A percentile compares a stretch with the other conserved stretches of the same genome.
Conservation (phyloP, 2,797 vertebrate genomes). For the Malurus leucopterus region DNA sequence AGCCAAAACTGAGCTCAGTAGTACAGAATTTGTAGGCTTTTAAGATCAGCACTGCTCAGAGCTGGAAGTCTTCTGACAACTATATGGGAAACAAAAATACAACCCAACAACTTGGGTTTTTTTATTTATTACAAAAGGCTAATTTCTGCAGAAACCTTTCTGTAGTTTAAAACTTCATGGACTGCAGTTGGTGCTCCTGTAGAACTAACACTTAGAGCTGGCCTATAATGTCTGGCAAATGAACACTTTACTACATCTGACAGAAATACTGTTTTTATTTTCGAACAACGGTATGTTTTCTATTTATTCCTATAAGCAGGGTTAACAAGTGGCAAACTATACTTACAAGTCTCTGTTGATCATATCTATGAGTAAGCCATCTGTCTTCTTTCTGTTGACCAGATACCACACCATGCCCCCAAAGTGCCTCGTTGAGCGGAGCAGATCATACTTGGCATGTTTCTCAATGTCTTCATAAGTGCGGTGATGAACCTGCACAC, state of each 20-base stretch:
- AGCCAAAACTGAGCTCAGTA: background rate
- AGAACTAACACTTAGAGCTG: background rate
- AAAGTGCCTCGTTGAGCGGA: slow-evolving; percentile 90
- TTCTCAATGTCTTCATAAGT: slow-evolving; percentile 89
- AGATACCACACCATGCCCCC: slow-evolving; percentile 92
- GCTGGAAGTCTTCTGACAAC: background rate
- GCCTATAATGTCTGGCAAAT: background rate
- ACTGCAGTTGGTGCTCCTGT: background rate
- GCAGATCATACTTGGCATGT: slow-evolving; percentile 80
- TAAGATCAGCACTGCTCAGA: background rate
- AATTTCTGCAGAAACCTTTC: background rate
- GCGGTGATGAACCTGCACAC: slow-evolving; percentile 77
- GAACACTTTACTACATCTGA: background rate
- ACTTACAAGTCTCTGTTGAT: slow-evolving; percentile 90
- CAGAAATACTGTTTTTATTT: background rate
- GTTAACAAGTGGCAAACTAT: background rate
- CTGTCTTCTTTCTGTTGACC: slow-evolving; percentile 75
- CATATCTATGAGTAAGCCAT: slow-evolving; percentile 90
- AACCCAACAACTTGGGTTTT: background rate
- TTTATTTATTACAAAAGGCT: background rate
- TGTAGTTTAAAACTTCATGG: background rate
- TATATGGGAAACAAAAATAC: background rate
- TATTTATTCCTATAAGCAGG: background rate
- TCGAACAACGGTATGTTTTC: background rate
- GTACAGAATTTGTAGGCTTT: background rate